Evolutionary conservation across 2,113 vertebrate genomes (phyloP).

Genomic region (Collichthys lucidus): DNA sequence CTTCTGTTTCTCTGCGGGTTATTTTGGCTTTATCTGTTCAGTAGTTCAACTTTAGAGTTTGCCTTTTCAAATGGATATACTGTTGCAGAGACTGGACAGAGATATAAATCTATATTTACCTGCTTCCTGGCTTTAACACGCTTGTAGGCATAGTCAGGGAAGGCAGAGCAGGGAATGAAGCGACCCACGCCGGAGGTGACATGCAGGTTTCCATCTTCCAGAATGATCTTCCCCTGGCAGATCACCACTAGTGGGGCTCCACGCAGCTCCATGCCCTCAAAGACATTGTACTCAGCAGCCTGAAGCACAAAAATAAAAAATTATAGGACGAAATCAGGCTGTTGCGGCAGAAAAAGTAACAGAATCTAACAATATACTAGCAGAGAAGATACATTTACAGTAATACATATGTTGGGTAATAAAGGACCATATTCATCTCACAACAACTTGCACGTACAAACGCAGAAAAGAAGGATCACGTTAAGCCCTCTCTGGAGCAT

Average conservation of each 20-base stretch:
- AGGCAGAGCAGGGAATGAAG: conserved; percentile 93
- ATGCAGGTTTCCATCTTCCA: conserved; percentile 94
- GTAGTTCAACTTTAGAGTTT: neutral
- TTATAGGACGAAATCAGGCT: neutral
- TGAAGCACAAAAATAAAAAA: conserved; percentile 63
- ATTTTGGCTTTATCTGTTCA: neutral
- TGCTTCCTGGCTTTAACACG: conserved; percentile 97
- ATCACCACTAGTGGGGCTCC: conserved; percentile 93
- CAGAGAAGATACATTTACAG: too few species aligned
- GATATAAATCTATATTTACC: conserved; percentile 77
- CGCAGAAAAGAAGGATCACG: neutral
- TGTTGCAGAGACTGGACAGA: neutral
- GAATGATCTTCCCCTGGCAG: conserved; percentile 95
- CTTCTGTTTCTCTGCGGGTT: neutral
- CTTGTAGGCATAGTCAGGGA: conserved; percentile 96
- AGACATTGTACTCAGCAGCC: conserved; percentile 96
- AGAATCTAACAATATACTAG: too few species aligned
- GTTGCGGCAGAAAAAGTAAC: neutral
- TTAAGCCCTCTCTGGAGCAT: neutral
- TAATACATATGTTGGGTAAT: neutral
- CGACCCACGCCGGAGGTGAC: conserved; percentile 91
- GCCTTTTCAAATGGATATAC: neutral
- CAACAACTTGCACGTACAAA: neutral
- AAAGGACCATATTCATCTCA: neutral
- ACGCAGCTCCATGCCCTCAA: conserved; percentile 96